These are phyloP conservation scores for Xylocampa areola DNA, from an alignment of 2,888 invertebrate species.

Conservation along the genomic window DNA sequence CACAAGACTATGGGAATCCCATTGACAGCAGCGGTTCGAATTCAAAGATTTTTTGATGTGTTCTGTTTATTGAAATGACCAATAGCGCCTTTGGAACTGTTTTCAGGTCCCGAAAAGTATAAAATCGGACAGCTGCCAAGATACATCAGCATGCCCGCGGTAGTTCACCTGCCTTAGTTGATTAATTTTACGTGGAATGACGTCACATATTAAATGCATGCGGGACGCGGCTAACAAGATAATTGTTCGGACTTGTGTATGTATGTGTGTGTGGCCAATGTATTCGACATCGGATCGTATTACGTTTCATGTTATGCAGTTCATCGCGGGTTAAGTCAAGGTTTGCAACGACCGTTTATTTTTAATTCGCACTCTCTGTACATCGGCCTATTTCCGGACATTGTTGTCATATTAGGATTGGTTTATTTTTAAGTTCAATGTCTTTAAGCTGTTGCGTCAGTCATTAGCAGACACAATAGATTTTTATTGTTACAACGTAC, in stretches of 20 bases:
- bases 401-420: conserved; percentile 52
- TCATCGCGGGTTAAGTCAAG: conserved; percentile 59
- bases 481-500: no score
- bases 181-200: conserved; percentile 43
- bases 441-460: no score
- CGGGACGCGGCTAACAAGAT: conserved; percentile 50
- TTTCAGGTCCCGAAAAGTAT: no score
- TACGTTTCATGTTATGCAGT: conserved; percentile 57
- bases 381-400: conserved; percentile 57
- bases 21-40: no score
- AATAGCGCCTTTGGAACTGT: no score
- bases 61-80: no score
- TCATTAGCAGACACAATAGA: no score
- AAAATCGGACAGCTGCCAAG: no score
- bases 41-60: no score
- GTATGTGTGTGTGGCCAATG: conserved; percentile 41
- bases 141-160: conserved; percentile 10
- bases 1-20: no score
- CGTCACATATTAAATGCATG: conserved; percentile 40
- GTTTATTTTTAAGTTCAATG: conserved; percentile 33
- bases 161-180: conserved; percentile 38
- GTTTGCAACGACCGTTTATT: conserved; percentile 54
- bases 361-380: conserved; percentile 51
- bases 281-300: conserved; percentile 49
- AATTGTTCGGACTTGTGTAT: conserved; percentile 41